phyloP scores from a whole-genome alignment of 2,888 invertebrate genomes.

The Heliconius ethilla region DNA sequence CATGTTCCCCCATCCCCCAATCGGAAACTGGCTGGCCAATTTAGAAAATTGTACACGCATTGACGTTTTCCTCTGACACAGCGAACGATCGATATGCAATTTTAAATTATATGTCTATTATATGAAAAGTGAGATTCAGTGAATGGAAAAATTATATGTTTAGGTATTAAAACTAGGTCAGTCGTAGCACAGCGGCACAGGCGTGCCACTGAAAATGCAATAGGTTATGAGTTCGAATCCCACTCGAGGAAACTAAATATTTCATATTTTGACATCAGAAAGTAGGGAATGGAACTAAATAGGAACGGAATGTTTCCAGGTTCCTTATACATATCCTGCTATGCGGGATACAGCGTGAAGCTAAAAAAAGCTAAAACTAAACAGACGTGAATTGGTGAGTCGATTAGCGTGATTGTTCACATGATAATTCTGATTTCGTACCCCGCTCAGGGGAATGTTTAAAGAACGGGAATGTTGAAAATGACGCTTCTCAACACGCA shows the following conservation, averaged over 20 bases:
- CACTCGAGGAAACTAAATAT: no score
- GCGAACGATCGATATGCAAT: constrained; percentile 1
- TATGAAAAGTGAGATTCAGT: background rate
- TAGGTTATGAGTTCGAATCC: background rate
- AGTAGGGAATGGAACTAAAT: no score
- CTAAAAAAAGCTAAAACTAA: no score
- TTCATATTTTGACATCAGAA: no score
- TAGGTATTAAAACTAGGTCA: background rate
- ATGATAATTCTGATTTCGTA: background rate
- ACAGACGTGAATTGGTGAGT: background rate
- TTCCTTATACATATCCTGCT: no score
- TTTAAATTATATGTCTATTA: constrained; percentile 15
- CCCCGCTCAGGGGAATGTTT: background rate
- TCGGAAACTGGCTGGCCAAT: constrained; percentile 18
- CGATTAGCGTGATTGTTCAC: no score
- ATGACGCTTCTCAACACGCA: background rate
- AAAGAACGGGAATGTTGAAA: background rate
- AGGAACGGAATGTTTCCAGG: no score
- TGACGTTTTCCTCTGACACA: constrained; percentile 14
- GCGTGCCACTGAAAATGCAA: background rate
- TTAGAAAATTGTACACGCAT: constrained; percentile 17
- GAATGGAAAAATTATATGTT: background rate
- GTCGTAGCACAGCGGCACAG: no score
- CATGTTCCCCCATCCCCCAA: constrained; percentile 14
- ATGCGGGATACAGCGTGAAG: no score